Evolutionary conservation across 1,140 invertebrate genomes (phyloP), one percentile per base, ranked within the genome.

Genomic region (Elymnias hypermnestra): DNA sequence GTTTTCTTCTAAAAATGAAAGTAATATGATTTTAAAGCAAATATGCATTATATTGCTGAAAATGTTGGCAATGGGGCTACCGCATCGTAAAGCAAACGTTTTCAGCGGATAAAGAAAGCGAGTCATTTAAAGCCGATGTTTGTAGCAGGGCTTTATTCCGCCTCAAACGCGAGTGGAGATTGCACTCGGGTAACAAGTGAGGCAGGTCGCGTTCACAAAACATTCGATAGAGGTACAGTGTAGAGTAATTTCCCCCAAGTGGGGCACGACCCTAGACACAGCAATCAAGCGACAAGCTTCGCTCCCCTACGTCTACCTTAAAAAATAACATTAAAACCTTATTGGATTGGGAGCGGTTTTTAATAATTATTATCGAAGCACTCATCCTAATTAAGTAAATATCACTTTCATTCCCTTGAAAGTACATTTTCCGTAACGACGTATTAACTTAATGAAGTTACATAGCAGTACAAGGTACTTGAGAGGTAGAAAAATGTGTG

Each of bases 201-300:
- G 66, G 62, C 66, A 67, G 59, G 60, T 68, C 64, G 57, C 62
- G 57, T 42, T 49, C 67, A 76, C 72, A 78, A 79, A 79, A 82
- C 74, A 76, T 62, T 63, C 75, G 71, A 82, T 82, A 73, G 69
- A 65, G 54, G 55, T 55, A 60, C 56, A 59, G 55, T 63, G 63
- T 56, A 70, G 68, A 64, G 74, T 77, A 82, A 82, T 82, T 73
- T 77, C 68, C 57, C 51, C 63, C 71, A 66, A 77, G 74, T 77
- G 66, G 61, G 48, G 45, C 60, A 76, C 68, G 52, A 49, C 63
- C 53, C 60, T 47, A 62, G 56, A 64, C 64, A 54, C 50, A 41
- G 63, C 68, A 64, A 73, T 76, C 63, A 72, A 63, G 28, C 58
- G 61, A 63, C 62, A 14, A 31, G 28, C 13, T 31, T 15, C 13